Evolutionary conservation across 2,888 invertebrate species (phyloP).

Genomic region (Erannis defoliaria): DNA sequence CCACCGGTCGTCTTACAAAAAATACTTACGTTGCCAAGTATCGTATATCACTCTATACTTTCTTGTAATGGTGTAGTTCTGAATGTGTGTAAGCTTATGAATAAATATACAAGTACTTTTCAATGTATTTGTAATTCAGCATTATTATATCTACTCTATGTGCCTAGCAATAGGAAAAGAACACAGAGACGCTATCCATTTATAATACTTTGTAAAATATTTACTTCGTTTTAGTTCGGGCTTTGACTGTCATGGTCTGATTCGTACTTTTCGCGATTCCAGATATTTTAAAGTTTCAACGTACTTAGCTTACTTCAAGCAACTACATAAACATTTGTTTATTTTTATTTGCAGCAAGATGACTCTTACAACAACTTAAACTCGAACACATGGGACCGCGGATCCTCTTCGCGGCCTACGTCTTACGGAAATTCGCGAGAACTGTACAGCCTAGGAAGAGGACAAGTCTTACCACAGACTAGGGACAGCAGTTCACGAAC

Average conservation of each 20-base stretch:
- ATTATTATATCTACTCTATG: too few species aligned
- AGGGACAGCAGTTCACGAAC: constrained; percentile 26
- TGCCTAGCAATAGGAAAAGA: too few species aligned
- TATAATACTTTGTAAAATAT: too few species aligned
- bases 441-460: constrained; percentile 9
- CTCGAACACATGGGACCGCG: constrained; percentile 19
- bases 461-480: constrained; percentile 23
- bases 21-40: constrained; percentile 21
- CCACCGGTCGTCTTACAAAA: constrained; percentile 28
- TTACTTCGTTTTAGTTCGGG: background rate
- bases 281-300: background rate
- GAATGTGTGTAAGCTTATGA: background rate
- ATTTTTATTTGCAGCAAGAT: constrained; percentile 39
- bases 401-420: constrained; percentile 20
- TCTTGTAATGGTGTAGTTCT: background rate
- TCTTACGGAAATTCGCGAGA: constrained; percentile 5
- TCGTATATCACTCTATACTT: constrained; percentile 13
- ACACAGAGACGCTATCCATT: too few species aligned
- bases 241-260: background rate
- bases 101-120: background rate
- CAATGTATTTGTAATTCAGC: too few species aligned
- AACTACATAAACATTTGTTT: background rate
- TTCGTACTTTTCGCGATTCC: background rate
- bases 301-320: background rate
- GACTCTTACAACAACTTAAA: constrained; percentile 17